Base-by-base conservation (phyloP, 1,140 invertebrate genomes). In the Tetragnatha versicolor region DNA sequence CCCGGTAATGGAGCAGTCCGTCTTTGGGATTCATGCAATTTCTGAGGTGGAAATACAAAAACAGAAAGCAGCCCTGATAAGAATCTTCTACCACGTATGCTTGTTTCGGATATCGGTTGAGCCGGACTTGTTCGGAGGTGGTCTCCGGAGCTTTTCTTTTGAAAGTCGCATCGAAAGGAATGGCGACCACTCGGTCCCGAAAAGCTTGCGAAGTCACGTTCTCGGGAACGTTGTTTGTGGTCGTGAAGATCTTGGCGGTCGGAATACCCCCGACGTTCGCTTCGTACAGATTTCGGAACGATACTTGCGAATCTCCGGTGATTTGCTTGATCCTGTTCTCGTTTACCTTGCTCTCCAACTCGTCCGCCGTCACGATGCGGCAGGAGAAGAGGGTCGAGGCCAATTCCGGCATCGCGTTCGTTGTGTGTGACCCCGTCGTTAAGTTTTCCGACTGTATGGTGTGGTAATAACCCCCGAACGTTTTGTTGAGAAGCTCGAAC, bases 301-400 rank as follows among this genome's bases (percentile, higher is more conserved):
- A n/a, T 10, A 42, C 37, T 1, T 17, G 17, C 3, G 55, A 61
- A 47, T 75, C 63, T 6, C 72, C 72, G 17, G 72, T 75, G 9
- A 75, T 61, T 35, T 75, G 33, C n/a, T 75, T 75, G 0, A 75
- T n/a, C 2, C 33, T 7, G 25, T 63, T 61, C n/a, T 75, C 72
- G 29, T 75, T 75, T 14, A 75, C 9, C 22, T 61, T 60, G 2
- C 70, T 39, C 14, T 25, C 35, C 39, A 73, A 27, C 14, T 73
- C 70, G 47, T 75, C 72, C 4, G 22, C 25, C 9, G 39, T 29
- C 1, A 75, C 72, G 14, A 75, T 49, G 4, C 72, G 55, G 14
- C 72, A 47, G 1, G 20, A 39, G 31, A 72, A 72, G 3, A 60
- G 31, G 2, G 69, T 42, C 0, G 69, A 72, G 4, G 72, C 72